Base-by-base conservation (phyloP, 2,888 invertebrate species). In the Diplazon laetatorius region DNA sequence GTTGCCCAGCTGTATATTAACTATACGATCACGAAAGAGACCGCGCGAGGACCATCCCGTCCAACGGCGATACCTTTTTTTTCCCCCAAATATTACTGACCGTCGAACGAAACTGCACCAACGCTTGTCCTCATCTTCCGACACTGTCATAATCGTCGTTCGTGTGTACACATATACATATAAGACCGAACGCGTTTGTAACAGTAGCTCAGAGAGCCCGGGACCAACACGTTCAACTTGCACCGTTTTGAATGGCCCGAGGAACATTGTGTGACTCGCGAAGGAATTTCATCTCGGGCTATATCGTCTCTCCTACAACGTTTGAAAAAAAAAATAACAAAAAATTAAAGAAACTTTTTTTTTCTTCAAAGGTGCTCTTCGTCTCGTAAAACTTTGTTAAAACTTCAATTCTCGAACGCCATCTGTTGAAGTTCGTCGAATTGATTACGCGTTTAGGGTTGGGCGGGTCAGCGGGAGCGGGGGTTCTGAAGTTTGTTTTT, bases 1-100 rank as follows among this genome's bases (percentile, higher is more conserved):
- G 65, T 55, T 85, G 86, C 85, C 87, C 86, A 88, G 87, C 86
- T 88, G 88, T 87, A 87, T 86, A 87, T 86, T 86, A n/a, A 85
- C 87, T 85, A 85, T 85, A 85, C 84, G 83, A 85, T 85, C 83
- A n/a, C 84, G 79, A 83, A 83, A 73, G 46, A 82, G n/a, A 77
- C 82, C 80, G 75, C 82, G 82, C 83, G 81, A 83, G 81, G 30
- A 30, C 84, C 55, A 30, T 16, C 52, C 16, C 55, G 71, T 37
- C n/a, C n/a, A n/a, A n/a, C n/a, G n/a, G 66, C 78, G 60, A 75
- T 74, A 70, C n/a, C n/a, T n/a, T n/a, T n/a, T n/a, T n/a, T 69
- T 76, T 71, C 70, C 70, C 48, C 30, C 6, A 30, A 30, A 30
- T 77, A 76, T 81, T 73, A 80, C 78, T 77, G 78, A 78, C 72